A percentile compares a stretch with the other conserved stretches of the same genome.
phyloP scores from a whole-genome alignment of 2,888 invertebrate species.

The Rotaria sp. region DNA sequence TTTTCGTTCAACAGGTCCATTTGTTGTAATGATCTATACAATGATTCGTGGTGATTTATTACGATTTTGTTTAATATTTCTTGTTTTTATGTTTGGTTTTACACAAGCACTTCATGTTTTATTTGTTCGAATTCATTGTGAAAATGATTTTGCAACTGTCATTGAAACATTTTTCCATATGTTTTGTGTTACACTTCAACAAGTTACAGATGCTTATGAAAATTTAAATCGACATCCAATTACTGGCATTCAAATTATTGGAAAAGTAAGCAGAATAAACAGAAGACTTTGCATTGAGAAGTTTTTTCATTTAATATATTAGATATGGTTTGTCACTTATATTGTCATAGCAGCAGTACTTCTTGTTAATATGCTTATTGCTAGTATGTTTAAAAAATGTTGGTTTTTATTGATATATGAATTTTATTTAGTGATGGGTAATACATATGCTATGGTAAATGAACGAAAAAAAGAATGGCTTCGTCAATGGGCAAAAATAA shows the following conservation, averaged over 20 bases:
- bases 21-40: constrained; percentile 98
- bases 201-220: constrained; percentile 25
- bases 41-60: constrained; percentile 93
- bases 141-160: background rate
- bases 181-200: constrained; percentile 25
- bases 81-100: constrained; percentile 92
- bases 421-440: background rate
- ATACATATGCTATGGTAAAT: constrained; percentile 73
- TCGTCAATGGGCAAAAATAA: constrained; percentile 91
- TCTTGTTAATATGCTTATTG: background rate
- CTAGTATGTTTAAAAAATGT: background rate
- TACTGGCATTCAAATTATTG: background rate
- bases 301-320: background rate
- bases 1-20: constrained; percentile 93
- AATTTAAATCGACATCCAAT: background rate
- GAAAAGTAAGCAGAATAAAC: background rate
- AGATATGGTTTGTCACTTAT: background rate
- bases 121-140: background rate
- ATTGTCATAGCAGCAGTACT: constrained; percentile 14
- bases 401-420: too few species aligned
- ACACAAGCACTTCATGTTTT: constrained; percentile 64
- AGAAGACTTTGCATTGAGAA: background rate
- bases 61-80: constrained; percentile 87
- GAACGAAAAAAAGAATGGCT: constrained; percentile 97
- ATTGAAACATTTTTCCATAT: constrained; percentile 29